Evolutionary conservation across 23 tunicate genomes (phyloP).

Genomic region (Clavelina lepadiformis): DNA sequence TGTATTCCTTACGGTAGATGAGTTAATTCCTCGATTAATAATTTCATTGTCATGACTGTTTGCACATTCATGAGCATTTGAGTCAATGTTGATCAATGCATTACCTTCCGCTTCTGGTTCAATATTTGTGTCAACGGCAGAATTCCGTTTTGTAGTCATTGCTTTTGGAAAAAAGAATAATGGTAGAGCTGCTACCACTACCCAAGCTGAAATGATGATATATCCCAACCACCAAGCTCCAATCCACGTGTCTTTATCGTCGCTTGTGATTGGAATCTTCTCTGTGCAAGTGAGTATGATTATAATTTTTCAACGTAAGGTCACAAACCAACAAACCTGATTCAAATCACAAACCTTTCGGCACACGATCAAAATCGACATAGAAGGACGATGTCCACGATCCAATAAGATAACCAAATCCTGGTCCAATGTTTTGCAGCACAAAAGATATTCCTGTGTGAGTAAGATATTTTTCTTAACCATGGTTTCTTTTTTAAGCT

Average conservation of each 20-base stretch:
- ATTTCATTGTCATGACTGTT: no score
- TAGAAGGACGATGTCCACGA: constrained; percentile 74
- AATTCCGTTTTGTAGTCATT: constrained; percentile 20
- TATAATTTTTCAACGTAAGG: not conserved
- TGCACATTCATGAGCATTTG: no score
- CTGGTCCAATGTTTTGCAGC: constrained; percentile 87
- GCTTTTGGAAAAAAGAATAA: constrained; percentile 70
- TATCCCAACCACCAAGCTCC: constrained; percentile 99
- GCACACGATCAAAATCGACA: constrained; percentile 81
- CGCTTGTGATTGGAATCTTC: constrained; percentile 5
- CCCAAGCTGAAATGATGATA: constrained; percentile 60
- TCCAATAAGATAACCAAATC: constrained; percentile 76
- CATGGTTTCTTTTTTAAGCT: no score
- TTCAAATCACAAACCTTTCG: constrained; percentile 28
- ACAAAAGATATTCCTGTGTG: constrained; percentile 77
- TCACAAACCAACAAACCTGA: not conserved
- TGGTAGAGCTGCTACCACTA: constrained; percentile 64
- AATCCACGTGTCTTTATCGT: constrained; percentile 49
- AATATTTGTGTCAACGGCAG: not conserved
- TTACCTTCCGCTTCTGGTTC: no score
- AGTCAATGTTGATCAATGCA: no score
- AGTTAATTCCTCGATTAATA: no score
- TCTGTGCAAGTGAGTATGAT: constrained; percentile 5
- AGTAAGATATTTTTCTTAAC: no score
- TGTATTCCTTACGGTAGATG: no score